phyloP scores from a whole-genome alignment of 2,113 vertebrate species.

The Dipodomys merriami region DNA sequence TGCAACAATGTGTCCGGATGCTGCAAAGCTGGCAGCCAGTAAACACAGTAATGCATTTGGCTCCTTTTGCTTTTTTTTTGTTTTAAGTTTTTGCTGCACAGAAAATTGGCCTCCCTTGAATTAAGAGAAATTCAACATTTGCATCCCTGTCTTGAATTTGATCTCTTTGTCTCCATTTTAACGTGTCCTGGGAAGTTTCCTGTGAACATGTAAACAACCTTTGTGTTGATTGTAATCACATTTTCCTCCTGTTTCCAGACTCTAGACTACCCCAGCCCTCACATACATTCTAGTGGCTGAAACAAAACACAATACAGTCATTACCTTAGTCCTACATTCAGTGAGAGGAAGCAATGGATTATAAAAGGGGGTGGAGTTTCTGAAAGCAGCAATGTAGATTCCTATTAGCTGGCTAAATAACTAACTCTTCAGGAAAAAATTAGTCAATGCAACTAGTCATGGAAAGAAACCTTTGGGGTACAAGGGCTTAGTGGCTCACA shows the following conservation, averaged over 20 bases:
- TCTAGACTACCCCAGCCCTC: not conserved
- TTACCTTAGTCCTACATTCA: not conserved
- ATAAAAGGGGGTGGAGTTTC: not conserved
- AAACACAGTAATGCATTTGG: constrained; percentile 36
- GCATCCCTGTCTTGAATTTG: constrained; percentile 19
- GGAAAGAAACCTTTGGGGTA: not conserved
- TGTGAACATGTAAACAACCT: constrained; percentile 58
- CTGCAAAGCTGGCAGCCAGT: constrained; percentile 47
- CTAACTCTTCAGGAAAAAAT: not conserved
- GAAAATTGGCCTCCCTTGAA: constrained; percentile 36
- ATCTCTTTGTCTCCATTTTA: constrained; percentile 73
- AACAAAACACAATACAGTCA: not conserved
- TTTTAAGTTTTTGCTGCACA: constrained; percentile 20
- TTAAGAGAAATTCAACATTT: constrained; percentile 59
- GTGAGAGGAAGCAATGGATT: constrained; percentile 5
- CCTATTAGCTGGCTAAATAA: not conserved
- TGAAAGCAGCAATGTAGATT: not conserved
- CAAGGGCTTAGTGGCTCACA: too few species aligned
- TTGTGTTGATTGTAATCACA: constrained; percentile 69
- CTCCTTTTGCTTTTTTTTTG: constrained; percentile 55
- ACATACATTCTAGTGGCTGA: not conserved
- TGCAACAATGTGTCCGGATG: constrained; percentile 62
- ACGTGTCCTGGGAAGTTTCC: constrained; percentile 62
- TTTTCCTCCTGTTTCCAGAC: constrained; percentile 56
- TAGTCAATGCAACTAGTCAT: not conserved